Evolutionary conservation across 2,113 vertebrate species (phyloP), one percentile per base, ranked within the genome.

Genomic region (Paramormyrops kingsleyae): DNA sequence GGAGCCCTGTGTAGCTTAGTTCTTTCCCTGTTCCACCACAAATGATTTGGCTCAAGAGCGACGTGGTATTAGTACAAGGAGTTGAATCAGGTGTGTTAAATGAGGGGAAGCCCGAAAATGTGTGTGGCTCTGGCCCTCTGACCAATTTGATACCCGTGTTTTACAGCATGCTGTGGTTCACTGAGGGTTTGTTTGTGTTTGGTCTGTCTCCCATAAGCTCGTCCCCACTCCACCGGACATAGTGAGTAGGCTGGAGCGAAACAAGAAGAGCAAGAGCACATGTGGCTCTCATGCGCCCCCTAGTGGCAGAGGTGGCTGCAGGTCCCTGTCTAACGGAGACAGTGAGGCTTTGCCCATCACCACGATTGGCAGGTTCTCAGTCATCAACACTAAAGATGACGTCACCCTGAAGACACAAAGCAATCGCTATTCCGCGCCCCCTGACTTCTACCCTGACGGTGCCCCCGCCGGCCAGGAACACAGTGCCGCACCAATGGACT

Each of bases 311-410:
- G 87, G 77, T 2, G 87, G 62, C 12, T 94, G 95, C 31, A 59
- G 56, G 91, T 0, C 92, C 35, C 89, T 88, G 53, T 90, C 90
- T 90, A 90, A 89, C 49, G 92, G 88, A 1, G 94, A 93, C 74
- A 50, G 92, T 1, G 95, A 91, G 87, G 92, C 93, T 91, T 89
- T 94, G 0, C 95, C 96, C 35, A 96, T 97, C 93, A 98, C 96
- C 91, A 98, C 97, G 0, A 98, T 99, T 56, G 98, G 98, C 89
- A 97, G 98, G 90, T 99, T 99, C 94, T 99, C 98, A 0, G 98
- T 99, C 49, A 92, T 98, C 88, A 98, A 97, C 95, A 96, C 94
- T 0, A 97, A 98, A 90, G 98, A 98, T 0, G 97, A 98, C 17
- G 94, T 97, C 62, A 97, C 97, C 1, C 93, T 97, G 91, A 95